phyloP scores from a whole-genome alignment of 1,140 invertebrate genomes.

The Phymastichus coffea region DNA sequence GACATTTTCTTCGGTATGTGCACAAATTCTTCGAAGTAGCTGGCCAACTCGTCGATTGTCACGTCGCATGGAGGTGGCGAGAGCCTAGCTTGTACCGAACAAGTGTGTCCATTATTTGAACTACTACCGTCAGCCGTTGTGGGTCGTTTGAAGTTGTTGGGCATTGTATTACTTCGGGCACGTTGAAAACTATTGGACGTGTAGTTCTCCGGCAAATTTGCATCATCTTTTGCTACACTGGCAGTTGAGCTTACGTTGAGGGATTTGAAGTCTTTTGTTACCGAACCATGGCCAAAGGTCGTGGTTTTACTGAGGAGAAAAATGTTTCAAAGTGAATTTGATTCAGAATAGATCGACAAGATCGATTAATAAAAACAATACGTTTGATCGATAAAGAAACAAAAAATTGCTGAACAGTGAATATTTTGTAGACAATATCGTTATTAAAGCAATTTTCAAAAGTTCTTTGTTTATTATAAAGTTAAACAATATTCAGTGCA shows the following conservation, averaged over 20 bases:
- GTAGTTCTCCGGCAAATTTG: conserved; percentile 39
- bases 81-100: conserved; percentile 59
- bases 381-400: too few species aligned
- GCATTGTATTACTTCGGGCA: conserved; percentile 54
- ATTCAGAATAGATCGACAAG: too few species aligned
- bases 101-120: conserved; percentile 41
- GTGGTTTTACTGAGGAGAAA: conserved; percentile 29
- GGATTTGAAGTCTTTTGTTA: conserved; percentile 51
- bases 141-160: conserved; percentile 48
- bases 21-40: conserved; percentile 89
- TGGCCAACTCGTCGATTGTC: conserved; percentile 87
- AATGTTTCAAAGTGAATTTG: too few species aligned
- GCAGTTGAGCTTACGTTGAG: conserved; percentile 43
- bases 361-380: too few species aligned
- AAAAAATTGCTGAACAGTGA: too few species aligned
- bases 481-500: too few species aligned
- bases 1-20: conserved; percentile 97
- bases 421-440: too few species aligned
- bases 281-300: conserved; percentile 45
- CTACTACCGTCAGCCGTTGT: conserved; percentile 31
- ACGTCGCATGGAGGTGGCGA: conserved; percentile 69
- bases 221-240: conserved; percentile 47
- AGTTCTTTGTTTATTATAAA: too few species aligned
- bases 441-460: too few species aligned
- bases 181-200: conserved; percentile 48